Percentiles rank a stretch among this genome's conserved stretches.
Evolutionary conservation across 2,113 vertebrate species (phyloP).

Genomic region (Salminus brasiliensis): DNA sequence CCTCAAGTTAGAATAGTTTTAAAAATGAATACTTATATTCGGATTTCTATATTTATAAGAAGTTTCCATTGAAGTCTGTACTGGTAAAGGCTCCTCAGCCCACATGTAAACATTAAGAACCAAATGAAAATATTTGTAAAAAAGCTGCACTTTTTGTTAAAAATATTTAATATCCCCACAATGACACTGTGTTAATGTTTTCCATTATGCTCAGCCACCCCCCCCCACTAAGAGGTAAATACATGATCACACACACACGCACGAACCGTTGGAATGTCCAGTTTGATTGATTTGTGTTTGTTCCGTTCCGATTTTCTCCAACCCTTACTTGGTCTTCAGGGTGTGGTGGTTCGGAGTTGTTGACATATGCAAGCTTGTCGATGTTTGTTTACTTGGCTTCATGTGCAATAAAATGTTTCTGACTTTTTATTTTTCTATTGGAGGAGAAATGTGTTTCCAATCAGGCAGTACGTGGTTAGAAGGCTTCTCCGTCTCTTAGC

Average conservation of each 20-base stretch:
- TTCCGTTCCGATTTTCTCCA: background rate
- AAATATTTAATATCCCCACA: too few relatives aligned
- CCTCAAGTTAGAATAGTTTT: too few relatives aligned
- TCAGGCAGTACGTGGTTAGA: background rate
- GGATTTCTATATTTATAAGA: too few relatives aligned
- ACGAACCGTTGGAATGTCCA: background rate
- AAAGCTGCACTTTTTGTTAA: too few relatives aligned
- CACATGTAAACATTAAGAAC: too few relatives aligned
- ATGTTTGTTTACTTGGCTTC: background rate
- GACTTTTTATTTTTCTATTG: background rate
- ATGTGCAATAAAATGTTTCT: background rate
- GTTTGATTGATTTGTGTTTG: background rate
- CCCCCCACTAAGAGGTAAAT: background rate
- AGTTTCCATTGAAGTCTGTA: too few relatives aligned
- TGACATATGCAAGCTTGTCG: background rate
- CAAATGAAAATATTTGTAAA: too few relatives aligned
- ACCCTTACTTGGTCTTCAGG: background rate
- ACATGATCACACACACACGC: background rate
- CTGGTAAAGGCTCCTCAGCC: too few relatives aligned
- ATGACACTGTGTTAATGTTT: too few relatives aligned
- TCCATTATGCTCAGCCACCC: background rate
- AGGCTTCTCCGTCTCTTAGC: background rate
- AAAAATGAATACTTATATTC: too few relatives aligned
- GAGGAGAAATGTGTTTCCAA: background rate
- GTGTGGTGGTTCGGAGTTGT: background rate